Evolutionary conservation across 37 sponge, comb jelly and placozoan species (phyloP).

Genomic region (Dysidea cf. avara): DNA sequence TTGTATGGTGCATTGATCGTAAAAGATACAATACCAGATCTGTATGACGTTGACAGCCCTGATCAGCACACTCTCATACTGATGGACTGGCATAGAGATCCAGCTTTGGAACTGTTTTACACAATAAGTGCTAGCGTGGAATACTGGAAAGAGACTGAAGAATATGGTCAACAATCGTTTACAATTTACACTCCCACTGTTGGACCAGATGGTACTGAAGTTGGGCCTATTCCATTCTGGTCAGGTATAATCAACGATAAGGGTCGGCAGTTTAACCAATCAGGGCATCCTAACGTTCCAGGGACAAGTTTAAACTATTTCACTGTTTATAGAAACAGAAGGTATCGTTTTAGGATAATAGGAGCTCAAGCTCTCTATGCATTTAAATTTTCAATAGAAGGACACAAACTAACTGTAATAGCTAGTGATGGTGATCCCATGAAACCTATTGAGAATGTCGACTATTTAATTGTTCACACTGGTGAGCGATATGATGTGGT

Average conservation of each 20-base stretch:
- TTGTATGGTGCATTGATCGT: background rate
- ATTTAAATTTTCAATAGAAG: slow-evolving; percentile 67
- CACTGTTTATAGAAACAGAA: slow-evolving; percentile 40
- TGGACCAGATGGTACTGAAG: slow-evolving; percentile 43
- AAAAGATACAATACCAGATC: background rate
- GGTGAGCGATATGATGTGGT: slow-evolving; percentile 85
- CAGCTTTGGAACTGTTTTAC: slow-evolving; percentile 31
- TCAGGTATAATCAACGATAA: slow-evolving; percentile 77
- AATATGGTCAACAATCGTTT: background rate
- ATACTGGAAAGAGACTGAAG: no score
- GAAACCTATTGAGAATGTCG: slow-evolving; percentile 44
- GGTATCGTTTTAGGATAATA: slow-evolving; percentile 74
- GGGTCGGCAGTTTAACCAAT: slow-evolving; percentile 40
- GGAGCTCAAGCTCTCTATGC: slow-evolving; percentile 59
- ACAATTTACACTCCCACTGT: background rate
- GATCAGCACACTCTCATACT: slow-evolving; percentile 56
- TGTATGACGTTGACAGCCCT: slow-evolving; percentile 12
- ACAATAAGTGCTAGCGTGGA: background rate
- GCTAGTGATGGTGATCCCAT: slow-evolving; percentile 72
- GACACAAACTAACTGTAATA: slow-evolving; percentile 66
- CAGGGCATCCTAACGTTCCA: slow-evolving; percentile 11
- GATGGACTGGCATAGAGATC: slow-evolving; percentile 40
- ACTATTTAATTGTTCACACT: slow-evolving; percentile 63
- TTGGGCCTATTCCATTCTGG: slow-evolving; percentile 48
- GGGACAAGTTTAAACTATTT: slow-evolving; percentile 39